Evolutionary conservation across 2,113 vertebrate species (phyloP), one percentile per base, ranked within the genome.

Genomic region (Merops nubicus): DNA sequence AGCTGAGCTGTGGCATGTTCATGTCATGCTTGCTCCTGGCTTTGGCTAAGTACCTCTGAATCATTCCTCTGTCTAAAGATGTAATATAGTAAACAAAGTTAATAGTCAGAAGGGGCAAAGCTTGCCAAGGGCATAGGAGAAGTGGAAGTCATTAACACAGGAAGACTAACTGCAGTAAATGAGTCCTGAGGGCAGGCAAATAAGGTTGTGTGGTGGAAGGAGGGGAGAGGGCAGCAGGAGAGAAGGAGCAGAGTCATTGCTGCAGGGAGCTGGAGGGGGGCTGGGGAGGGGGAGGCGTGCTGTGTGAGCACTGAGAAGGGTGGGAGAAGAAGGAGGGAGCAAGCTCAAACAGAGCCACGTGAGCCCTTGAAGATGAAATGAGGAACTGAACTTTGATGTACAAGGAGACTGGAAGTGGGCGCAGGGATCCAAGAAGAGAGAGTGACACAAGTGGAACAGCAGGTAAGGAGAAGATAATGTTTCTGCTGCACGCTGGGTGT

Each of bases 401-500:
- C 85, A 93, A 91, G 87, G 87, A 93, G 86, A 57, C 90, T 91
- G 72, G 82, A 82, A 97, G 85, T 91, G 62, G 20, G 56, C 75
- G 83, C 28, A 7, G 62, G 43, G 48, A 87, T 96, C 88, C 22
- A 1, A 89, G 87, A 77, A 78, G 89, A 69, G 79, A 76, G 34
- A 91, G 88, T 94, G 95, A 91, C 96, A 96, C 83, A 95, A 97
- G 92, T 94, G 65, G 94, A 97, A 92, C 93, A 96, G 92, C 93
- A 89, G 91, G 87, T 94, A 91, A 74, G 82, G 89, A 92, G 81
- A 93, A 96, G 89, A 96, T 95, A 96, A 92, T 57, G 36, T 33
- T 89, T 78, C 92, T 91, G 92, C 92, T 82, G 72, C 65, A 73
- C 2, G 26, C 91, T 91, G 80, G 34, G 34, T 89, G 75, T 91